Base-by-base conservation (phyloP, 2,113 vertebrate species). In the Misgurnus mizolepis region DNA sequence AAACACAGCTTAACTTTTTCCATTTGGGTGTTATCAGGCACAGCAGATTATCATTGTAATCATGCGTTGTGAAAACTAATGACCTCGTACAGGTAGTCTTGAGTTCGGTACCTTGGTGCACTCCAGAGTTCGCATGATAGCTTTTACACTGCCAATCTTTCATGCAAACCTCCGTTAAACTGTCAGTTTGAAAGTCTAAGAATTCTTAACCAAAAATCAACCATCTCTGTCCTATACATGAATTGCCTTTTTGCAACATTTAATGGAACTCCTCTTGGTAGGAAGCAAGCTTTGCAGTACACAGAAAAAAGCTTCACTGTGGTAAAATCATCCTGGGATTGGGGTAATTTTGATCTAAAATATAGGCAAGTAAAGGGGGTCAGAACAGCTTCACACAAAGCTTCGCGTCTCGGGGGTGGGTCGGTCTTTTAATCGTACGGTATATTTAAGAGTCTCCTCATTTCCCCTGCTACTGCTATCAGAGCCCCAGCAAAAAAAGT, bases 371-470 rank as follows among this genome's bases (percentile, higher is more conserved):
- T 34, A 68, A 80, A 79, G 68, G 80, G 71, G 62, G 74, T 7
- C 9, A 47, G 58, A 73, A 79, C 11, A 41, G 17, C 56, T 67
- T 71, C 71, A 67, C 80, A 82, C 69, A 81, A 79, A 84, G 56
- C 17, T 58, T 58, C 3, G 5, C 27, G 39, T 78, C 65, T 73
- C 22, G 41, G 47, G 34, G 83, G 22, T 22, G 53, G 27, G 43
- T 3, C 47, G 79, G 67, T 70, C 49, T 78, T 76, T 87, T 80
- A 88, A 89, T 85, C 80, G 85, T 87, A 22, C 22, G 22, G 22
- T 22, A 78, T 80, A 83, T 86, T 87, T 71, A 80, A 73, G 22
- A 65, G 60, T 68, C 72, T 85, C 56, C 84, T 60, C 69, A 67
- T 58, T 80, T 85, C 49, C 58, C 75, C 66, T 56, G 67, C 67